phyloP scores from a whole-genome alignment of 37 sponge, comb jelly and placozoan species.

The Cladorhizidae sp. region DNA sequence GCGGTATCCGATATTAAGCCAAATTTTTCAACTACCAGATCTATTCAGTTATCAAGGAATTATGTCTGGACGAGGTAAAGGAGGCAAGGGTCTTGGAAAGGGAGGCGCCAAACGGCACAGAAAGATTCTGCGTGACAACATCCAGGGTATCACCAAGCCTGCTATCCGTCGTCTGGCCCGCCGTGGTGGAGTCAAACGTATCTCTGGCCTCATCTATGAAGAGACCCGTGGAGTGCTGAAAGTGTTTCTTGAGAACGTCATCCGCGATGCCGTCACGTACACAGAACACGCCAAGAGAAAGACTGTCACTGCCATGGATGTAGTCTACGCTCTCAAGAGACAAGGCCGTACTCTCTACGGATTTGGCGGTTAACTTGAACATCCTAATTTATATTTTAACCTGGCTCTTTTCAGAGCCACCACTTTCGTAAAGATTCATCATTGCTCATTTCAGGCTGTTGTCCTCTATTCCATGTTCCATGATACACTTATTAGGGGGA shows the following conservation, averaged over 20 bases:
- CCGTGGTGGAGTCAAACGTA: constrained; percentile 97
- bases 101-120: constrained; percentile 99
- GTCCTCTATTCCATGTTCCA: too few relatives aligned
- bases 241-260: constrained; percentile 97
- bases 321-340: constrained; percentile 97
- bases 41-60: neutral
- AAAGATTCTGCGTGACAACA: constrained; percentile 98
- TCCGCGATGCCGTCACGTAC: constrained; percentile 99
- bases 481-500: too few relatives aligned
- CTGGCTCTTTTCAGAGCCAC: constrained; percentile 49
- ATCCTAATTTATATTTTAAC: neutral
- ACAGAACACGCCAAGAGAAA: constrained; percentile 99
- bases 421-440: constrained; percentile 15
- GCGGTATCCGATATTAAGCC: neutral
- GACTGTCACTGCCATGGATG: constrained; percentile 99
- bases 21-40: too few relatives aligned
- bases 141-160: constrained; percentile 98
- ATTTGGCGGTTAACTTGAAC: constrained; percentile 80
- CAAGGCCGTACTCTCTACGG: constrained; percentile 98
- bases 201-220: constrained; percentile 96
- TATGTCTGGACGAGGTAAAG: constrained; percentile 98
- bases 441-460: too few relatives aligned
- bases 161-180: constrained; percentile 98
- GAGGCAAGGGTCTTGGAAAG: constrained; percentile 98
- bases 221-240: constrained; percentile 98